These are phyloP conservation scores for Palythoa caribaeorum DNA, from an alignment of 92 coral and sea anemone genomes.

Conservation along the genomic window DNA sequence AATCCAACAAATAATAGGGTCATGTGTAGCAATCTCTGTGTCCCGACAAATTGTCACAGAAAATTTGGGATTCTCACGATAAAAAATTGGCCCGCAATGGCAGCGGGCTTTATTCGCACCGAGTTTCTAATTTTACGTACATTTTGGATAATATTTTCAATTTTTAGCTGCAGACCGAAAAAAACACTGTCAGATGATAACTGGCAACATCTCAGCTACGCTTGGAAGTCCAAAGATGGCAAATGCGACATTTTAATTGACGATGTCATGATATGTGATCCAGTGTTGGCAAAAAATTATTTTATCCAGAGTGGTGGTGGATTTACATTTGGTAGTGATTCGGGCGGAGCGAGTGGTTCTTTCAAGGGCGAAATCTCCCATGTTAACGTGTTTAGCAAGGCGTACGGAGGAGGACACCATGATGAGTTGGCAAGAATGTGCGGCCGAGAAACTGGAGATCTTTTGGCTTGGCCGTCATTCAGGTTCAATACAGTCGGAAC, in stretches of 20 bases:
- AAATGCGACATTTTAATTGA: background rate
- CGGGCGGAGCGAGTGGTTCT: background rate
- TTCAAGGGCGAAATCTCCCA: conserved; percentile 28
- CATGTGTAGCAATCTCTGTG: too few relatives aligned
- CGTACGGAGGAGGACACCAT: background rate
- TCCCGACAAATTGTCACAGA: too few relatives aligned
- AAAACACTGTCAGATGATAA: background rate
- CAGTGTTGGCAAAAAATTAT: too few relatives aligned
- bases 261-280: background rate
- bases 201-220: conserved; percentile 34
- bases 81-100: too few relatives aligned
- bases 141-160: background rate
- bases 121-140: background rate
- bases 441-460: conserved; percentile 39
- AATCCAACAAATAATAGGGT: too few relatives aligned
- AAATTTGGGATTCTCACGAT: too few relatives aligned
- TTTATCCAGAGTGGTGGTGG: background rate
- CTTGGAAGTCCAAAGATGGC: background rate
- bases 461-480: conserved; percentile 32
- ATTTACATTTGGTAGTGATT: conserved; percentile 18
- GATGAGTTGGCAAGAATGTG: background rate
- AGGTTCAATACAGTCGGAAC: conserved; percentile 15
- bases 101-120: too few relatives aligned
- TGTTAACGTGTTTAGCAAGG: conserved; percentile 18
- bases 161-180: background rate